These are phyloP conservation scores for Leptarthrus brevirostris DNA, from an alignment of 2,888 invertebrate species.

Conservation along the genomic window DNA sequence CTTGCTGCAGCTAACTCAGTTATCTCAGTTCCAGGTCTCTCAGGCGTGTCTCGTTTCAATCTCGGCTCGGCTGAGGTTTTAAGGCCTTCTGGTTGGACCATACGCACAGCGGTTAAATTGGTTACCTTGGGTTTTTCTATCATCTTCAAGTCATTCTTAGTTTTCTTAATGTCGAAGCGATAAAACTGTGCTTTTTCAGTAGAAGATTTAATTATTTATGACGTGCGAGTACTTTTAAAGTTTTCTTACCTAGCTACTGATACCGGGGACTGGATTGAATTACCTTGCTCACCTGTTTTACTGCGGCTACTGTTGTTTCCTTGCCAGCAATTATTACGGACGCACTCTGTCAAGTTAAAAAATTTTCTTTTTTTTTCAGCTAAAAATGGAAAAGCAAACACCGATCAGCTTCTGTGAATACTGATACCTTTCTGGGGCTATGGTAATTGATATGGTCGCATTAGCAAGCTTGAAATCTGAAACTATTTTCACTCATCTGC, in stretches of 20 bases:
- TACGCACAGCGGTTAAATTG: not conserved
- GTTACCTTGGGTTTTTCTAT: not conserved
- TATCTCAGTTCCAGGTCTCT: conserved; percentile 9
- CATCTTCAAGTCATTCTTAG: not conserved
- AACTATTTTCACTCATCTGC: not conserved
- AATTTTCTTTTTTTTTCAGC: not conserved
- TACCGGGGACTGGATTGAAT: not conserved
- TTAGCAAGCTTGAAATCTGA: not conserved
- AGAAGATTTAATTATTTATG: conserved; percentile 10
- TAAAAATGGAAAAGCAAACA: not conserved
- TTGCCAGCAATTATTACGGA: not conserved
- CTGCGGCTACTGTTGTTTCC: not conserved
- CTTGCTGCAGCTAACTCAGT: not conserved
- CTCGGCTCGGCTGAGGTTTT: not conserved
- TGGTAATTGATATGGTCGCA: not conserved
- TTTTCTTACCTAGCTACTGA: not conserved
- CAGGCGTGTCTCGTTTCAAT: conserved; percentile 37
- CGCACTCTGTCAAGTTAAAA: not conserved
- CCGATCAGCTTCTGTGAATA: not conserved
- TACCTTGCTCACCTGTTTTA: conserved; percentile 1
- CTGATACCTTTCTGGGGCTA: not conserved
- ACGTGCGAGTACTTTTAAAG: not conserved
- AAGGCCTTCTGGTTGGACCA: not conserved
- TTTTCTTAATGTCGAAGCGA: not conserved
- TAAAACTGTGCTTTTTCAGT: not conserved